Percentiles rank a stretch among this genome's conserved stretches.
Evolutionary conservation across 2,113 vertebrate genomes (phyloP).

Genomic region (Cryptomyrus ogoouensis): DNA sequence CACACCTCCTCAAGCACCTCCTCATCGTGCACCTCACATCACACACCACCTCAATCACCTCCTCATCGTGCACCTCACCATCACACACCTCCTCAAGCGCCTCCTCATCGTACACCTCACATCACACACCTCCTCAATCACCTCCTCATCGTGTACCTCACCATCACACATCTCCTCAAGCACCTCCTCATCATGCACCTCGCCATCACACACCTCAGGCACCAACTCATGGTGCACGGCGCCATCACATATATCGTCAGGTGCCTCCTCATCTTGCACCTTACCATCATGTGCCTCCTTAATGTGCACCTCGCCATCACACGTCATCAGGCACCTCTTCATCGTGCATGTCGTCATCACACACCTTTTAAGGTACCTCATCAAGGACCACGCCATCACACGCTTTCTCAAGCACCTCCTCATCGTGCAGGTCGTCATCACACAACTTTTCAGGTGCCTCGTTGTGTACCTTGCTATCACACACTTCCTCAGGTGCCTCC

Average conservation of each 20-base stretch:
- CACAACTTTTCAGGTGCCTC: background rate
- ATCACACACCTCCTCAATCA: background rate
- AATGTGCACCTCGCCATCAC: background rate
- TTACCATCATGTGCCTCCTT: background rate
- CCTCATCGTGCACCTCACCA: background rate
- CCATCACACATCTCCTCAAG: background rate
- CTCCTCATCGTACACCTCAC: background rate
- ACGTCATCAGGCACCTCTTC: background rate
- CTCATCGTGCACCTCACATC: background rate
- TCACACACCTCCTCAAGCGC: background rate
- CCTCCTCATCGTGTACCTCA: no score
- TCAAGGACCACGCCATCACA: background rate
- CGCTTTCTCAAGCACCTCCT: background rate
- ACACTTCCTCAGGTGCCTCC: background rate
- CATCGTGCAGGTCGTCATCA: background rate
- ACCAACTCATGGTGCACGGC: background rate
- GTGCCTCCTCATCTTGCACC: no score
- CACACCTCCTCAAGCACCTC: background rate
- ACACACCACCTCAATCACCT: background rate
- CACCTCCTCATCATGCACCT: background rate
- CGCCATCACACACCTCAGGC: background rate
- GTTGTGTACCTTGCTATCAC: background rate
- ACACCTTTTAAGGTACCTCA: no score
- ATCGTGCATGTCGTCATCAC: no score
- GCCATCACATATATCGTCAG: no score